Base-by-base conservation (phyloP, 1,140 invertebrate species). In the Papilio polytes region DNA sequence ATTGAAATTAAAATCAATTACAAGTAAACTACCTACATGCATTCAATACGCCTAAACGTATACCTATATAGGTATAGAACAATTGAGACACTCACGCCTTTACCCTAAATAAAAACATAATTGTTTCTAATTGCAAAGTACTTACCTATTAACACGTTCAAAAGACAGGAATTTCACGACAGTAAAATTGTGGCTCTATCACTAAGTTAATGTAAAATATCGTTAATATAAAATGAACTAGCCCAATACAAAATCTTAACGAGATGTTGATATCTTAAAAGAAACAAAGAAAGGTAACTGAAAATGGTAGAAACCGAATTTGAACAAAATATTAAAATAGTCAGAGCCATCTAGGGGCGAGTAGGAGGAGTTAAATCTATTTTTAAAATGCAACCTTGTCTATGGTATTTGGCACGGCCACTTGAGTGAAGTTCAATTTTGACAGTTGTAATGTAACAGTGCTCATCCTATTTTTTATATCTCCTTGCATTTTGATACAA, bases 401-500 rank as follows among this genome's bases (percentile, higher is more conserved):
- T 91, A 91, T 92, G 89, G 86, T 85, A 88, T 84, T 94, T 94
- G 93, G 92, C 92, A 93, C 90, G 84, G 84, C 82, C 84, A 87
- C 89, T 89, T 86, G 87, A 92, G 87, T 91, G 90, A 94, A 94
- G 91, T 94, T 93, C 91, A 94, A 90, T 89, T 93, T 93, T 94
- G 93, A 94, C 92, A 94, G 93, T 91, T 93, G 86, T 89, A 92
- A 91, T 92, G 88, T 91, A 93, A 93, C 89, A 94, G 89, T 92
- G 92, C 87, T 94, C 90, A 94, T 94, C 91, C 88, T 92, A 93
- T 93, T 93, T 94, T 94, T 94, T 93, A 91, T 91, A 90, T 91
- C 90, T 92, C 91, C 91, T 91, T 93, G 91, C 92, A 93, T 93
- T 94, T 94, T 92, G 92, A 94, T 94, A 94, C 92, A 94, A 94